Evolutionary conservation across 2,797 vertebrate species (phyloP).

Genomic region (Micrastur ruficollis): DNA sequence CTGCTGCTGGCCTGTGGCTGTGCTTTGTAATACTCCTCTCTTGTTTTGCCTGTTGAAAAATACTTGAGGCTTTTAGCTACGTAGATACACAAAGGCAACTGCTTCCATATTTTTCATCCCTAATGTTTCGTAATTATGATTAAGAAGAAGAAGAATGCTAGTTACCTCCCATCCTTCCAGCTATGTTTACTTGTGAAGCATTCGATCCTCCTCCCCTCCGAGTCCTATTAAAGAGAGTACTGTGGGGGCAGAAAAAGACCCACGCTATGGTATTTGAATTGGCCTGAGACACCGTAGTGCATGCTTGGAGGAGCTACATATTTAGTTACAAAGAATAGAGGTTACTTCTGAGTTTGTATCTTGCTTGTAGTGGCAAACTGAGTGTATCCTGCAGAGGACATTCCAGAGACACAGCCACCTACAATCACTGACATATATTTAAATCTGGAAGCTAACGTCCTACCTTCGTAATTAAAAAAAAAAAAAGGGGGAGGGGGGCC

Average conservation of each 20-base stretch:
- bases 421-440: fast-evolving
- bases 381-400: background rate
- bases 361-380: fast-evolving
- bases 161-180: slow-evolving; percentile 3
- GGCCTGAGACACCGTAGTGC: background rate
- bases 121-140: background rate
- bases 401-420: background rate
- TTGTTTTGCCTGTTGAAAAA: background rate
- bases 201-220: background rate
- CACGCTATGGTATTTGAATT: background rate
- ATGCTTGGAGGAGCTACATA: background rate
- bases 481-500: too few relatives aligned
- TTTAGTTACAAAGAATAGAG: background rate
- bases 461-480: background rate
- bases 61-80: background rate
- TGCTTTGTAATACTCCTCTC: background rate
- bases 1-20: background rate
- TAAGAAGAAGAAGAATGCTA: background rate
- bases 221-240: background rate
- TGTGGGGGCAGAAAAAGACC: background rate
- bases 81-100: background rate
- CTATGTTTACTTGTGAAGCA: background rate
- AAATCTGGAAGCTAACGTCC: background rate
- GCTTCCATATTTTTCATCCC: background rate
- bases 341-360: background rate